Evolutionary conservation across 1,140 invertebrate species (phyloP), one percentile per base, ranked within the genome.

Genomic region (Sarcophaga peregrina): DNA sequence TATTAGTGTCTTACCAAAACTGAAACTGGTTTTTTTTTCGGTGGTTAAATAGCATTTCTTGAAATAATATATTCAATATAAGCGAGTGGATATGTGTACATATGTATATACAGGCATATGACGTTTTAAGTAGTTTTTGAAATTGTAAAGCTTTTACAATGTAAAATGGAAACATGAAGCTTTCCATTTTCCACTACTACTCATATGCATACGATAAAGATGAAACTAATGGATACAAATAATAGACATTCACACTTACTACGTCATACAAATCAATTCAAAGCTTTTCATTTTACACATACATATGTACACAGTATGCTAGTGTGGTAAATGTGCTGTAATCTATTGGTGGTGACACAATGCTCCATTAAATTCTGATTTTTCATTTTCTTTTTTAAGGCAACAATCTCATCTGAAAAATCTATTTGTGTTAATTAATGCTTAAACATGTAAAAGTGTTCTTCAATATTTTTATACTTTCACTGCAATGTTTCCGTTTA

Each of bases 401-500:
- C 25, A 37, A 37, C 25, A 20, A 68, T 68, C 62, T 68, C 17
- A 17, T 5, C 62, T 1, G 15, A 25, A 76, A 25, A 80, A 81
- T 81, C 52, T 81, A 68, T 81, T 58, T 81, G 45, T 81, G 52
- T 81, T 81, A 68, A 68, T 81, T 81, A 58, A 78, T 78, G 75
- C 75, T 78, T 78, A 78, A 78, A 78, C 75, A 46, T 50, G 75
- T 78, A 78, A 78, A 68, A 78, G 75, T 58, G 52, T 62, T 80
- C 50, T 80, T 58, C 37, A 47, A 58, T 62, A 58, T 6, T 3
- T 37, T 37, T 68, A 7, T 81, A 81, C 58, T 81, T 81, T 81
- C 58, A 68, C 58, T 81, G 20, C 25, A 47, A 81, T 45, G 13
- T 68, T 10, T 68, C 20, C 50, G 20, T 68, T 25, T 68, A 68